Percentiles rank a stretch among this genome's conserved stretches.
phyloP scores from a whole-genome alignment of 2,113 vertebrate genomes.

The Sisor rabdophorus region DNA sequence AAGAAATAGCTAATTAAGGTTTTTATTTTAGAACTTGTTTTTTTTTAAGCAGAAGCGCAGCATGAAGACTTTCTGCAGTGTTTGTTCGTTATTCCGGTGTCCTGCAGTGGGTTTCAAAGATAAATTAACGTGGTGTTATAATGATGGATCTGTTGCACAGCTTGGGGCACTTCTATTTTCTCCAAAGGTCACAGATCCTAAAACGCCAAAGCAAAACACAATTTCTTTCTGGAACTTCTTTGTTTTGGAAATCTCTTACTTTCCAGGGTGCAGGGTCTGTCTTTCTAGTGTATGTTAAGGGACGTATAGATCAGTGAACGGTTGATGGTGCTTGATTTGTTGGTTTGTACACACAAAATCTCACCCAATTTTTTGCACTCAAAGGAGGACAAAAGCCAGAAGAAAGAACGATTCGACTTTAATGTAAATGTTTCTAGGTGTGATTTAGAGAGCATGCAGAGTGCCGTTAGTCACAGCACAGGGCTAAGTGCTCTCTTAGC shows the following conservation, averaged over 20 bases:
- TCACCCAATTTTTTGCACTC: neutral
- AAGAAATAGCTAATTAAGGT: neutral
- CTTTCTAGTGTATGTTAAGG: neutral
- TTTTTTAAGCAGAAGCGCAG: neutral
- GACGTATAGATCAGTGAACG: too few relatives aligned
- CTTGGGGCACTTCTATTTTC: constrained; percentile 17
- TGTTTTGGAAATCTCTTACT: neutral
- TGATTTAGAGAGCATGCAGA: constrained; percentile 28
- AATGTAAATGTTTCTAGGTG: constrained; percentile 23
- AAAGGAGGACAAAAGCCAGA: neutral
- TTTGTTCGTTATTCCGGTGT: neutral
- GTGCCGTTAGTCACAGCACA: constrained; percentile 38
- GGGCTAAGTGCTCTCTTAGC: constrained; percentile 43
- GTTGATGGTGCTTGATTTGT: neutral
- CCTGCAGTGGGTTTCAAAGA: constrained; percentile 9
- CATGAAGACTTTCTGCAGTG: neutral
- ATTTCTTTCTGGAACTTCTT: neutral
- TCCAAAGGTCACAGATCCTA: constrained; percentile 15
- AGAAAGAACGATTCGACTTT: constrained; percentile 21
- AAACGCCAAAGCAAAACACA: constrained; percentile 1
- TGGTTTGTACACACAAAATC: neutral
- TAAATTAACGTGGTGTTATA: neutral
- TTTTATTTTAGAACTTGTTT: neutral
- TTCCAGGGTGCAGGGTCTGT: neutral
- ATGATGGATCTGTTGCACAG: constrained; percentile 15